Evolutionary conservation across 2,888 invertebrate genomes (phyloP), one percentile per base, ranked within the genome.

Genomic region (Mylabris sibirica): DNA sequence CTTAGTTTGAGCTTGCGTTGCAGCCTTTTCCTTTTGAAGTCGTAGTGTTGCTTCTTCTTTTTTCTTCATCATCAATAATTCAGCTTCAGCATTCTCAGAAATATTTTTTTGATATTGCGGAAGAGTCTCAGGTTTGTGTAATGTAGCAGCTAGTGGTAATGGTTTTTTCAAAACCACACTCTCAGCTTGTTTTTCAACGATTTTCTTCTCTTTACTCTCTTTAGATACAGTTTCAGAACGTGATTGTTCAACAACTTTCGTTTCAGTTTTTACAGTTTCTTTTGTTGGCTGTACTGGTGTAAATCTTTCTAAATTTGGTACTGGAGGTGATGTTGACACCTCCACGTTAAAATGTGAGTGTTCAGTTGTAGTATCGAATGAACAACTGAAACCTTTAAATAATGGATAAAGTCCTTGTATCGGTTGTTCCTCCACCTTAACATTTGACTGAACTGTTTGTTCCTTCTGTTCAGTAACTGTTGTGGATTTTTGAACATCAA

Each of bases 101-200:
- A 90, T 86, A 80, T 90, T 88, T 81, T 88, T 87, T 84, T 91
- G 91, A 80, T 91, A 91, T 67, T 88, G 85, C 9, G 91, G 91
- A 79, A 91, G 87, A 78, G 85, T 86, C 75, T 90, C 89, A 20
- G 90, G 88, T 83, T 88, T 89, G 68, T 90, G 90, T 73, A 91
- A 85, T 67, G 75, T 64, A 5, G 77, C 69, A 38, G 76, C 72
- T 53, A 79, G 66, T 26, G 76, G 79, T 22, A 77, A 38, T 4
- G 84, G 80, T 73, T 81, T 83, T 63, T 80, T 80, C 24, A 76
- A 70, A 14, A 82, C 68, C 0, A 80, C 73, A 66, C 80, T 77
- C 66, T 83, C 82, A 3, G 76, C 75, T 74, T 82, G 80, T 66
- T 78, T 81, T 30, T 74, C 75, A 14, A 75, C 68, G 8, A 44